Base-by-base conservation (phyloP, 2,888 invertebrate species). In the Automeris io region DNA sequence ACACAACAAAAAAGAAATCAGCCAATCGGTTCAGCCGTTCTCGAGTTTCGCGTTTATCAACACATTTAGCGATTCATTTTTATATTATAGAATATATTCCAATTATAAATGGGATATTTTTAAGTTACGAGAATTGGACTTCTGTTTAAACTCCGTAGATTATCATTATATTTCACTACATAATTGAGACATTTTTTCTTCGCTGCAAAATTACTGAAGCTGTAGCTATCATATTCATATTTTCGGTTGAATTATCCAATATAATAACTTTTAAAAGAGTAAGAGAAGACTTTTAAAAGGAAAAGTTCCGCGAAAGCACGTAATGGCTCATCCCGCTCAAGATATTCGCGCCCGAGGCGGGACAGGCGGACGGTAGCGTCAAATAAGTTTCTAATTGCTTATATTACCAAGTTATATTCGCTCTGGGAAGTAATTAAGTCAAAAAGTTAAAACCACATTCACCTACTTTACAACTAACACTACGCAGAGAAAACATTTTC, bases 381-480 rank as follows among this genome's bases (percentile, higher is more conserved):
- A 83, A 86, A 83, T 83, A 86, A 86, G 80, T 83, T 86, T 85
- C 81, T 86, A 85, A 85, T 86, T 86, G 82, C 83, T 85, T 85
- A 81, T 82, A 85, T 85, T 86, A 83, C 80, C 80, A 81, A 82
- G 79, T 83, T 83, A 77, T 82, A 82, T 81, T 83, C 78, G 69
- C 75, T 81, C 72, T 81, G 73, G 60, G 61, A 77, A 78, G 75
- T 83, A 82, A 83, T 86, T 82, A 83, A 83, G 79, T 77, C 74
- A 65, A 54, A 62, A 78, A 81, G 69, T 75, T 77, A 65, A 72
- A 72, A 75, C 72, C 75, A 69, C 72, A 75, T 76, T 74, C 71
- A 64, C 67, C 67, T 74, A 71, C 70, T 76, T 72, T 56, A 59
- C 60, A 53, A 45, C 47, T 43, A 42, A 41, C 43, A 13, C 13